phyloP scores from a whole-genome alignment of 2,888 invertebrate genomes.

The Lasioglossum malachurum region DNA sequence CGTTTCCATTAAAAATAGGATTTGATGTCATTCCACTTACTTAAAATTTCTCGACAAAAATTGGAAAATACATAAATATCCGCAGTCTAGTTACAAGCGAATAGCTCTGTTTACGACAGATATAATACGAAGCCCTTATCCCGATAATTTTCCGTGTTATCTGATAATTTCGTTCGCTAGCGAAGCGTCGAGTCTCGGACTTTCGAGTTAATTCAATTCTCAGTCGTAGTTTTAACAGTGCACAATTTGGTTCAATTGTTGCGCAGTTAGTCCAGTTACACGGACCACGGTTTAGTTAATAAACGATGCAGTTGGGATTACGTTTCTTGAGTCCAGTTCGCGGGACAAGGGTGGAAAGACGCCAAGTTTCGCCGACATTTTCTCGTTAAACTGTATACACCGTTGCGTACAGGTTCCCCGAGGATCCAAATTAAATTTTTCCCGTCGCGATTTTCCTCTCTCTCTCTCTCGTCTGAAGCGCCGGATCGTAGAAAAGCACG shows the following conservation, averaged over 20 bases:
- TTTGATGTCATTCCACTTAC: too few relatives aligned
- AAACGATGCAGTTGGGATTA: conserved; percentile 17
- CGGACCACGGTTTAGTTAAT: conserved; percentile 30
- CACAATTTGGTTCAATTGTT: not conserved
- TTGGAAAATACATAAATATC: too few relatives aligned
- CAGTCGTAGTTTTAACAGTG: conserved; percentile 5
- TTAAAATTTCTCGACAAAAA: too few relatives aligned
- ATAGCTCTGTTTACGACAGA: not conserved
- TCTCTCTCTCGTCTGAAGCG: not conserved
- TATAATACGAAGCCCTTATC: not conserved
- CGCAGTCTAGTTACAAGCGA: not conserved
- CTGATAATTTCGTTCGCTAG: not conserved
- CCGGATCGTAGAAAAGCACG: not conserved
- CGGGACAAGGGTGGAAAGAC: not conserved
- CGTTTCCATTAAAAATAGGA: too few relatives aligned
- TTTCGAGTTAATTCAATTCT: conserved; percentile 9
- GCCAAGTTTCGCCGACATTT: conserved; percentile 21
- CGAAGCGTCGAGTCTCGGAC: not conserved
- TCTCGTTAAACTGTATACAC: not conserved
- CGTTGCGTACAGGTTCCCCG: conserved; percentile 26
- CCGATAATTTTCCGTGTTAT: not conserved
- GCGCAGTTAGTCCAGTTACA: not conserved
- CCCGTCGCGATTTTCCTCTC: not conserved
- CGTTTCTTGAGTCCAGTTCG: conserved; percentile 5
- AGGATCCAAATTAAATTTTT: conserved; percentile 38